A percentile compares a stretch with the other conserved stretches of the same genome.
Conservation (phyloP, 1,140 invertebrate genomes). For the Periplaneta americana region DNA sequence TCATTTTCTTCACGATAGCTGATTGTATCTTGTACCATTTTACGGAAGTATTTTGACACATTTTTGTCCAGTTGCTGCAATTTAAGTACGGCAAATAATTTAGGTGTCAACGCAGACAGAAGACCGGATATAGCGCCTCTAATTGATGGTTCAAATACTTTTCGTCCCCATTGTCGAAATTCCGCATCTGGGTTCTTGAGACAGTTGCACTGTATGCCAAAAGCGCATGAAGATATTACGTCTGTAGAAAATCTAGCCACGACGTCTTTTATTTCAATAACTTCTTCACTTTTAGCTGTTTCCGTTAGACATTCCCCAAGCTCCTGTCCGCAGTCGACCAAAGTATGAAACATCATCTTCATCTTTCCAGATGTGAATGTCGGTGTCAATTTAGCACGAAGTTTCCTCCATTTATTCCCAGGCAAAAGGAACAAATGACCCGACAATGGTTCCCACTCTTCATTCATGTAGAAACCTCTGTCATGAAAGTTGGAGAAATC, state of each 20-base stretch:
- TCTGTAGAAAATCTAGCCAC: constrained; percentile 16
- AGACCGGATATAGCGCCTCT: not conserved
- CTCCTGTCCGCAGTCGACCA: constrained; percentile 13
- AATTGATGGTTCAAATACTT: constrained; percentile 25
- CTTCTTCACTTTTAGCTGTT: not conserved
- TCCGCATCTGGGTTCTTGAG: constrained; percentile 43
- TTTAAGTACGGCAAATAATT: constrained; percentile 5
- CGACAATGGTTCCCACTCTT: constrained; percentile 28
- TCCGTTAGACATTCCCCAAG: constrained; percentile 9
- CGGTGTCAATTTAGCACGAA: constrained; percentile 40
- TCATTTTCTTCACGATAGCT: constrained; percentile 27
- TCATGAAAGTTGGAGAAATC: constrained; percentile 44
- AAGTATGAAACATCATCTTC: constrained; percentile 38
- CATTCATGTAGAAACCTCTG: constrained; percentile 38
- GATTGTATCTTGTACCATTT: constrained; percentile 21
- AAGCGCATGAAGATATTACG: constrained; percentile 32
- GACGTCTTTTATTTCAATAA: constrained; percentile 11
- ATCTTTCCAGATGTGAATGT: constrained; percentile 43
- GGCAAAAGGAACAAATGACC: not conserved
- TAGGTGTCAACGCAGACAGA: constrained; percentile 12
- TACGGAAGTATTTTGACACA: constrained; percentile 26
- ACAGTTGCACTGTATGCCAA: constrained; percentile 46
- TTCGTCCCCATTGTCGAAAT: constrained; percentile 40
- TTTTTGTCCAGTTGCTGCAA: constrained; percentile 14
- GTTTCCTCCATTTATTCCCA: constrained; percentile 37